Percentiles rank a stretch among this genome's conserved stretches.
Evolutionary conservation across 2,797 vertebrate species (phyloP).

Genomic region (Aythya fuligula): DNA sequence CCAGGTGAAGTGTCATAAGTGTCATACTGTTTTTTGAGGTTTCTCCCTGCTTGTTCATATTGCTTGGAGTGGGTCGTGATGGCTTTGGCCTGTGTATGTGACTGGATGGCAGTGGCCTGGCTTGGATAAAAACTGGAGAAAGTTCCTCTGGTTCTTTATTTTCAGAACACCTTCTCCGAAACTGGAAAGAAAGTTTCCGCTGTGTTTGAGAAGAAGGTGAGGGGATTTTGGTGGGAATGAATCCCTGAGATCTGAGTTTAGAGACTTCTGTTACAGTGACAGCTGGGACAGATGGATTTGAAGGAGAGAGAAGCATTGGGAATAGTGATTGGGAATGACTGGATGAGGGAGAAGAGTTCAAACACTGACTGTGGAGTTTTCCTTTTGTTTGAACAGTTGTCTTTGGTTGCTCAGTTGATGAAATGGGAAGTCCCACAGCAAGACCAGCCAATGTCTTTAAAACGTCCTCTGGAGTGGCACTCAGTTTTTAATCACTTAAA

Average conservation of each 20-base stretch:
- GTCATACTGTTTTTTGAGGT: slow-evolving; percentile 78
- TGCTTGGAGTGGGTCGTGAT: slow-evolving; percentile 77
- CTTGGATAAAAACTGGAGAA: slow-evolving; percentile 85
- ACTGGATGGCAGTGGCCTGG: slow-evolving; percentile 80
- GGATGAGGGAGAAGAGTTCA: slow-evolving; percentile 79
- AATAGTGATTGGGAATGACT: slow-evolving; percentile 78
- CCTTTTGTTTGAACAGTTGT: slow-evolving; percentile 83
- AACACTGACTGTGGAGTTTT: slow-evolving; percentile 82
- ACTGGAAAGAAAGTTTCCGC: slow-evolving; percentile 83
- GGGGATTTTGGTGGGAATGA: slow-evolving; percentile 82
- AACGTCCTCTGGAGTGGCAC: slow-evolving; percentile 78
- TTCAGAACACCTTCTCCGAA: slow-evolving; percentile 80
- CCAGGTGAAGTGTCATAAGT: slow-evolving; percentile 78
- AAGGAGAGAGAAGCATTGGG: slow-evolving; percentile 74
- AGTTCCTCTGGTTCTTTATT: slow-evolving; percentile 83
- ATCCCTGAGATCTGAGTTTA: slow-evolving; percentile 84
- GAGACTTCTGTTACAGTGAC: slow-evolving; percentile 78
- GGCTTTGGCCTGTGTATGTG: slow-evolving; percentile 89
- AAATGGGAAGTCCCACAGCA: slow-evolving; percentile 71
- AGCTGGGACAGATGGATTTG: slow-evolving; percentile 74
- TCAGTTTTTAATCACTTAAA: slow-evolving; percentile 64
- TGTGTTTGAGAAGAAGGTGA: slow-evolving; percentile 83
- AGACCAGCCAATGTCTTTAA: slow-evolving; percentile 72
- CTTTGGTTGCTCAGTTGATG: slow-evolving; percentile 83
- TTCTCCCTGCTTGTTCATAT: slow-evolving; percentile 69